phyloP scores from a whole-genome alignment of 2,113 vertebrate genomes.

The Brevimyrus niger region DNA sequence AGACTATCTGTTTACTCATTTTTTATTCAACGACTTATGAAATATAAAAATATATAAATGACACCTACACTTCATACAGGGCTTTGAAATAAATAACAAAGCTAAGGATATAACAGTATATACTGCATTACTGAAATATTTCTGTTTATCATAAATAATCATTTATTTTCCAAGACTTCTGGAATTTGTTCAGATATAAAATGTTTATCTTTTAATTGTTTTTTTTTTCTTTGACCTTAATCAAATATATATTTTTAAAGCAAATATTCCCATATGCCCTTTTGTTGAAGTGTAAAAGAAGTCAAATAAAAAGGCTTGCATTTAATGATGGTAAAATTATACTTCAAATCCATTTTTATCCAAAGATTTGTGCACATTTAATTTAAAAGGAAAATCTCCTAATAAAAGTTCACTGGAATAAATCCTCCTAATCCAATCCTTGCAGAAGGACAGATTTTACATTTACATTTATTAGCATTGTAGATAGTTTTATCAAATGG shows the following conservation, averaged over 20 bases:
- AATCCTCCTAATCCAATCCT: not conserved
- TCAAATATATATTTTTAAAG: not conserved
- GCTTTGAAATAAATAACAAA: not conserved
- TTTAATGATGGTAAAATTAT: not conserved
- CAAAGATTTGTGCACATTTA: not conserved
- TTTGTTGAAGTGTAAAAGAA: not conserved
- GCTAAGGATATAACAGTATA: not conserved
- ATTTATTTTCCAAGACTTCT: not conserved
- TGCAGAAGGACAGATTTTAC: not conserved
- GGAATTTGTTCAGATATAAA: not conserved
- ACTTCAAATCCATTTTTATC: not conserved
- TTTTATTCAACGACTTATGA: not conserved
- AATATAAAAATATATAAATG: not conserved
- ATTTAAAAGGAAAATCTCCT: not conserved
- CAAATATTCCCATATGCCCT: not conserved
- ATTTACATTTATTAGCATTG: not conserved
- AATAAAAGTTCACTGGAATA: slow-evolving; percentile 2
- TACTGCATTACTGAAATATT: not conserved
- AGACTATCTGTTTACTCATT: not conserved
- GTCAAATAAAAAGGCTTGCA: not conserved
- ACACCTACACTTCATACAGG: not conserved
- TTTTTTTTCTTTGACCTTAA: not conserved
- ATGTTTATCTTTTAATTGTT: not conserved
- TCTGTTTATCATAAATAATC: not conserved
- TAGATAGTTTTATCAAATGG: not conserved